phyloP scores from a whole-genome alignment of 2,888 invertebrate species.

The Cheilosia scutellata region DNA sequence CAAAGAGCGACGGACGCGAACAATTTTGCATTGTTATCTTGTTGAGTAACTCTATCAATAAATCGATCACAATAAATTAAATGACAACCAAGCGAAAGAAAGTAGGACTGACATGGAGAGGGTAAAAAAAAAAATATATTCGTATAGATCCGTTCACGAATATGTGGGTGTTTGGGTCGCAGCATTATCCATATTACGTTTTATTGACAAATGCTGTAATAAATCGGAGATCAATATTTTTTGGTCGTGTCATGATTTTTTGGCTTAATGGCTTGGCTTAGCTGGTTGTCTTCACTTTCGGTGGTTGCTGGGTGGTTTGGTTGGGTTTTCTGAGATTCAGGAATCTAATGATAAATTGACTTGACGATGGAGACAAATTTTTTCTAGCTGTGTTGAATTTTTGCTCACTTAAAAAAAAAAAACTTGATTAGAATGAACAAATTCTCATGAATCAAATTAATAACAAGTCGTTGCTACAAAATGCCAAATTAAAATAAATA shows the following conservation, averaged over 20 bases:
- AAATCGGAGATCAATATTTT: constrained; percentile 15
- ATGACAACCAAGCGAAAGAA: constrained; percentile 36
- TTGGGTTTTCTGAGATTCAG: neutral
- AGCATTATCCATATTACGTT: constrained; percentile 3
- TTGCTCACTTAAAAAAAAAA: too few species aligned
- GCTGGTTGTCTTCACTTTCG: constrained; percentile 8
- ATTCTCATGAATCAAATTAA: too few species aligned
- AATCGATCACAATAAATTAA: constrained; percentile 34
- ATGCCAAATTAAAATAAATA: too few species aligned
- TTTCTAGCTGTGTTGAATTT: too few species aligned
- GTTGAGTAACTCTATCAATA: constrained; percentile 35
- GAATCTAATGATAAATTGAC: neutral
- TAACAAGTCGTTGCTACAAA: too few species aligned
- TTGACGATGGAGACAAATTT: too few species aligned
- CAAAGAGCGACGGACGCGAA: neutral
- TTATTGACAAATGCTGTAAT: constrained; percentile 41
- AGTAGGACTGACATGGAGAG: constrained; percentile 10
- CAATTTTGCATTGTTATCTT: constrained; percentile 20
- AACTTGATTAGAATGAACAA: too few species aligned
- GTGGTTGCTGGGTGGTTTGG: neutral
- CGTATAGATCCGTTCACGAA: constrained; percentile 12
- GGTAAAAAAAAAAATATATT: neutral
- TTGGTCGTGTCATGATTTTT: constrained; percentile 15
- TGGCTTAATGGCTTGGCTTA: neutral
- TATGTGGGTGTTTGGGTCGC: constrained; percentile 34